Evolutionary conservation across 2,888 invertebrate species (phyloP).

Genomic region (Byasa hedistus): DNA sequence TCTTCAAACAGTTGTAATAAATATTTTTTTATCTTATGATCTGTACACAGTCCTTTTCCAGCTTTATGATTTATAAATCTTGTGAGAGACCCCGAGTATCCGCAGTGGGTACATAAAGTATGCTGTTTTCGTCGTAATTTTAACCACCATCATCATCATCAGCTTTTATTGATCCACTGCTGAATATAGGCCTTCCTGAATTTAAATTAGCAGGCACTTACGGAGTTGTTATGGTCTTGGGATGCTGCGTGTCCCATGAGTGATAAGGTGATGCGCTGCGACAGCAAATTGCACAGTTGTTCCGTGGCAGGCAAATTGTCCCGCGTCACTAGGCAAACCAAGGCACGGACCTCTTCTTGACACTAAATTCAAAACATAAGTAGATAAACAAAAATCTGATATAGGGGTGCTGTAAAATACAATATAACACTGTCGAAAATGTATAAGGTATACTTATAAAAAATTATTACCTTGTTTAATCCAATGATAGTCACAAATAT

Average conservation of each 20-base stretch:
- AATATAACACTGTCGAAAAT: not conserved
- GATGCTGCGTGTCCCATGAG: slow-evolving; percentile 87
- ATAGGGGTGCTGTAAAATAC: not conserved
- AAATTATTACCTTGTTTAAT: not conserved
- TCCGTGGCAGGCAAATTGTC: slow-evolving; percentile 91
- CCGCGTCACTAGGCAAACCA: slow-evolving; percentile 92
- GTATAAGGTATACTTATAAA: not conserved
- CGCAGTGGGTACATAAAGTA: too few species aligned
- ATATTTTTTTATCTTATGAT: not conserved
- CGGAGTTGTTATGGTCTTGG: slow-evolving; percentile 76
- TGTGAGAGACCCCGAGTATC: too few species aligned
- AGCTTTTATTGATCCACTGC: too few species aligned
- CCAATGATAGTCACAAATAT: not conserved
- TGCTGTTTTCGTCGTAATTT: too few species aligned
- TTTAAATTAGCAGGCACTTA: slow-evolving; percentile 39
- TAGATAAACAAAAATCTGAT: not conserved
- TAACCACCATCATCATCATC: too few species aligned
- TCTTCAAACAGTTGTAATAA: too few species aligned
- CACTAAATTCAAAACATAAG: slow-evolving; percentile 66
- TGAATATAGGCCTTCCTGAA: too few species aligned
- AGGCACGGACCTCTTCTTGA: slow-evolving; percentile 92
- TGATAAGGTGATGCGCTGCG: slow-evolving; percentile 90
- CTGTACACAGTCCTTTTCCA: too few species aligned
- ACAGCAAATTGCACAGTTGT: slow-evolving; percentile 89
- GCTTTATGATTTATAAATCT: too few species aligned